Evolutionary conservation across 2,888 invertebrate species (phyloP).

Genomic region (Orthosia gothica): DNA sequence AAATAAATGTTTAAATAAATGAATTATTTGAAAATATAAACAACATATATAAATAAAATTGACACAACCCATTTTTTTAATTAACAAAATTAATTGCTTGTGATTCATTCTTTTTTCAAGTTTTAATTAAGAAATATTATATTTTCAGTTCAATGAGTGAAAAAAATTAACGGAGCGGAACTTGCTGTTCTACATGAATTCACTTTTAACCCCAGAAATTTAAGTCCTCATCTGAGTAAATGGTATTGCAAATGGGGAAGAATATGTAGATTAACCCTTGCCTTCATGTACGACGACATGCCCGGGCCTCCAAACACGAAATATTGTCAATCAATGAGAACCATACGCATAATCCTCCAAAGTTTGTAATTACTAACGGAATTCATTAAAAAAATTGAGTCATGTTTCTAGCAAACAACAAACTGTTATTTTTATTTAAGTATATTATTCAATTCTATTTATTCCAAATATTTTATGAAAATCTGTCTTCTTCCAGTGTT

Average conservation of each 20-base stretch:
- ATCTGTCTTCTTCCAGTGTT: too few relatives aligned
- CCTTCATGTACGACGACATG: constrained; percentile 1
- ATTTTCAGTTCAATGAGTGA: constrained; percentile 34
- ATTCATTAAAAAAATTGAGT: too few relatives aligned
- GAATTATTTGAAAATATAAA: too few relatives aligned
- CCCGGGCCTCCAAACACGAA: constrained; percentile 4
- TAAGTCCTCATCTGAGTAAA: background rate
- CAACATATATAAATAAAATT: too few relatives aligned
- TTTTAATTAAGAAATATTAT: background rate
- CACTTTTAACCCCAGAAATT: constrained; percentile 5
- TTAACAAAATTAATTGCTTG: background rate
- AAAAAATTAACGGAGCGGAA: constrained; percentile 18
- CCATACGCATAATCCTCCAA: too few relatives aligned
- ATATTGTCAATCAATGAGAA: background rate
- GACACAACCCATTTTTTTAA: background rate
- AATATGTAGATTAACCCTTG: constrained; percentile 11
- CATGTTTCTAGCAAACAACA: too few relatives aligned
- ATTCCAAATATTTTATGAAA: too few relatives aligned
- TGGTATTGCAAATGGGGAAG: constrained; percentile 23
- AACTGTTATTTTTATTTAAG: too few relatives aligned
- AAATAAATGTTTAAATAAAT: too few relatives aligned
- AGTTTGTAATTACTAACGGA: too few relatives aligned
- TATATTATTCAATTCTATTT: too few relatives aligned
- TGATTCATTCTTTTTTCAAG: background rate
- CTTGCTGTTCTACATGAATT: constrained; percentile 29